Evolutionary conservation across 2,888 invertebrate genomes (phyloP).

Genomic region (Caenorhabditis zanzibari): DNA sequence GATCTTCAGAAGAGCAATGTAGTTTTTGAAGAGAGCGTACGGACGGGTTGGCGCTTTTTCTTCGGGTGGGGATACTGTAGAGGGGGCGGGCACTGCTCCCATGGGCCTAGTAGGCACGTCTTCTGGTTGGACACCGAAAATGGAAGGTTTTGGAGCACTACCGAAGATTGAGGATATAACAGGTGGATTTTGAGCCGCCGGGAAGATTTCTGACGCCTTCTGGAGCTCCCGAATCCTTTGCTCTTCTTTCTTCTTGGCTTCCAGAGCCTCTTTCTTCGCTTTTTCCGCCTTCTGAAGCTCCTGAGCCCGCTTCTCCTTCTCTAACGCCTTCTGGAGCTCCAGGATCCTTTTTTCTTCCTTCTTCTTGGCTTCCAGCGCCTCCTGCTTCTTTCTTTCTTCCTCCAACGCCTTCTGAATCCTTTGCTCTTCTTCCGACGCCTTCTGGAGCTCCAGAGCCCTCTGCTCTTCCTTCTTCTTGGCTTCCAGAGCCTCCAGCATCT

Average conservation of each 20-base stretch:
- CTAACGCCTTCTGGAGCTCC: no score
- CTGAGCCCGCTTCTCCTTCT: no score
- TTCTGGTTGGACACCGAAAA: not conserved
- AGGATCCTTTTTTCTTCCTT: no score
- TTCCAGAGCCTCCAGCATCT: not conserved
- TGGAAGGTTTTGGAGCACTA: no score
- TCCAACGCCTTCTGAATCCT: not conserved
- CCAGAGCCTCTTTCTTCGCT: not conserved
- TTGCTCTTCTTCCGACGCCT: not conserved
- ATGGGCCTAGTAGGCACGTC: not conserved
- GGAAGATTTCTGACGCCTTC: not conserved
- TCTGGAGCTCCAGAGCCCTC: no score
- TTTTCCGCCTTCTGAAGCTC: conserved; percentile 2
- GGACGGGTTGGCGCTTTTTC: not conserved
- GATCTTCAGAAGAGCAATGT: conserved; percentile 17
- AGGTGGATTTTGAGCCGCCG: no score
- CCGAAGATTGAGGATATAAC: no score
- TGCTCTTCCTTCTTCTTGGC: no score
- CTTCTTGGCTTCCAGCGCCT: not conserved
- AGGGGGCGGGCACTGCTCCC: no score
- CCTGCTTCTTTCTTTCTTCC: not conserved
- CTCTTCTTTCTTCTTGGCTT: not conserved
- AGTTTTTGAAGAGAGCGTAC: conserved; percentile 40
- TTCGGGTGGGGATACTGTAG: no score
- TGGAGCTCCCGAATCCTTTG: not conserved